Conservation (phyloP, 2,888 invertebrate genomes). For the Conops quadrifasciatus region DNA sequence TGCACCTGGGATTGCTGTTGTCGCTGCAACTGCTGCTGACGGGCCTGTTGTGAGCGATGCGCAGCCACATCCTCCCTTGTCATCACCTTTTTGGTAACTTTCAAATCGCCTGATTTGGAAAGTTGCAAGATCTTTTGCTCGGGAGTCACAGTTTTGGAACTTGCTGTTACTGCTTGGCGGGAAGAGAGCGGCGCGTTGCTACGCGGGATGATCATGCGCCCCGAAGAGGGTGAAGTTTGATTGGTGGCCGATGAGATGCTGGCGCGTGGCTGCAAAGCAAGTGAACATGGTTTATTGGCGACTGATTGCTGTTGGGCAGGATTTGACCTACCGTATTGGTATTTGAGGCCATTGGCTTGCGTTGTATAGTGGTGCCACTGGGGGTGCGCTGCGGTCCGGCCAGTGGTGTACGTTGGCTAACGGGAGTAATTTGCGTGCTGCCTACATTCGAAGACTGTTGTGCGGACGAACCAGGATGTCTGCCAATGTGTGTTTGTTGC, state of each 20-base stretch:
- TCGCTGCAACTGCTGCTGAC: constrained; percentile 48
- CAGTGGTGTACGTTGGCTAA: constrained; percentile 41
- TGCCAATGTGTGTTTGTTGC: constrained; percentile 48
- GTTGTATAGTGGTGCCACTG: constrained; percentile 45
- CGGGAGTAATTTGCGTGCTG: constrained; percentile 45
- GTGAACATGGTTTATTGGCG: constrained; percentile 49
- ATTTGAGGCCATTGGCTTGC: constrained; percentile 44
- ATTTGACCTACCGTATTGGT: not conserved
- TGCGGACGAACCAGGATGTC: constrained; percentile 40
- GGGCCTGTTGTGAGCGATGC: constrained; percentile 49
- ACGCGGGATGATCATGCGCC: constrained; percentile 57
- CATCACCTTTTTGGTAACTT: constrained; percentile 66
- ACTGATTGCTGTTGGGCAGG: constrained; percentile 41
- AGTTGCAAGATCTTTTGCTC: constrained; percentile 66
- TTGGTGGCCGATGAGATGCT: constrained; percentile 39
- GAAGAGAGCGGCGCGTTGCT: constrained; percentile 41
- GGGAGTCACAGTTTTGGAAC: constrained; percentile 57
- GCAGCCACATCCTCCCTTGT: constrained; percentile 57
- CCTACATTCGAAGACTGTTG: constrained; percentile 41
- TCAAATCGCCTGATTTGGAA: constrained; percentile 67
- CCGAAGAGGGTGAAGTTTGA: constrained; percentile 52
- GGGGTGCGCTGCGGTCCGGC: constrained; percentile 44
- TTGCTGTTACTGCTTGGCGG: constrained; percentile 22
- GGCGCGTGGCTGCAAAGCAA: constrained; percentile 20
- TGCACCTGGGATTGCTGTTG: constrained; percentile 52